Conservation (phyloP, 2,113 vertebrate genomes). For the Rhombomys opimus region DNA sequence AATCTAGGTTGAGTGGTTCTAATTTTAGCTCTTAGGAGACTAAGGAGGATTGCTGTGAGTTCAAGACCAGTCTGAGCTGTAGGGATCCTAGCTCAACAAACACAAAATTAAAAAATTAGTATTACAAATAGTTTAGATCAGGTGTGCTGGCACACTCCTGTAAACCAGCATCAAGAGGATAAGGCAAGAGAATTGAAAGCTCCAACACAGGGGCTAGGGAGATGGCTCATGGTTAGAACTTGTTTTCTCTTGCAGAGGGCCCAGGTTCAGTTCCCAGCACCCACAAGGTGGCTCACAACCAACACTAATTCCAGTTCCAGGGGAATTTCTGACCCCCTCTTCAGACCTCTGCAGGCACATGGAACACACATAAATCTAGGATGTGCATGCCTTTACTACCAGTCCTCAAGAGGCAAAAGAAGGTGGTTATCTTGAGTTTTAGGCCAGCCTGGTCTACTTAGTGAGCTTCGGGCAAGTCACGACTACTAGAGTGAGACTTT, state of each 20-base stretch:
- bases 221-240: background rate
- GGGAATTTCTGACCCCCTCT: background rate
- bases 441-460: background rate
- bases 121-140: background rate
- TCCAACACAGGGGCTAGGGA: background rate
- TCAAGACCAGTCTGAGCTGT: background rate
- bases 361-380: background rate
- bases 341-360: background rate
- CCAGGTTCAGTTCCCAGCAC: background rate
- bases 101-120: background rate
- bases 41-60: background rate
- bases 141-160: background rate
- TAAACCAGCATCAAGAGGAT: background rate
- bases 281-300: background rate
- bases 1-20: background rate
- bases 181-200: background rate
- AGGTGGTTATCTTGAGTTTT: background rate
- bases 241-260: background rate
- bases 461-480: background rate
- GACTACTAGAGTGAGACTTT: background rate
- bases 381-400: background rate
- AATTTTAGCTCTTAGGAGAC: background rate
- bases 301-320: background rate
- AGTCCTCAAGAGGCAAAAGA: background rate
- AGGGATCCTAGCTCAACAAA: background rate